phyloP scores from a whole-genome alignment of 2,113 vertebrate species.

The Pyrgilauda ruficollis region DNA sequence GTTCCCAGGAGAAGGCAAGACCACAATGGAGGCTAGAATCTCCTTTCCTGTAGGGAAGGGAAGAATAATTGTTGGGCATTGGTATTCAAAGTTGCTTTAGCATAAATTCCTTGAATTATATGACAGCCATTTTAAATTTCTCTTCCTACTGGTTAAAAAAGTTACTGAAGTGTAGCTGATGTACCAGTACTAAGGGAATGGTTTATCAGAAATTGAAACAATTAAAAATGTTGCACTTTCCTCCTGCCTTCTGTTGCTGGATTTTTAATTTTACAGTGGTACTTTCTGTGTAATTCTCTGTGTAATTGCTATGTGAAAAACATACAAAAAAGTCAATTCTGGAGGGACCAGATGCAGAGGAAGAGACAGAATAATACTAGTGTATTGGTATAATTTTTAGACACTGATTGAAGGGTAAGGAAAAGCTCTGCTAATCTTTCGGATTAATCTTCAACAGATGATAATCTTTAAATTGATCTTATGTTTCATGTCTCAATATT shows the following conservation, averaged over 20 bases:
- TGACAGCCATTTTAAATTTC: background rate
- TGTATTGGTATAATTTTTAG: background rate
- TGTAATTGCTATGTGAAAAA: background rate
- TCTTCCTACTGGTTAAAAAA: background rate
- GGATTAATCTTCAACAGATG: background rate
- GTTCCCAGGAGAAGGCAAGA: background rate
- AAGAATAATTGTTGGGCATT: background rate
- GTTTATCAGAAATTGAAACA: background rate
- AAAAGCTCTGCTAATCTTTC: background rate
- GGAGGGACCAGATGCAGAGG: background rate
- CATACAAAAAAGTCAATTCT: background rate
- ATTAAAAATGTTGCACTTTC: background rate
- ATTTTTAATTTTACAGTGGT: background rate
- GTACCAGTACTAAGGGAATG: background rate
- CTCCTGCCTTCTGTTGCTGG: background rate
- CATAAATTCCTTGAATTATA: background rate
- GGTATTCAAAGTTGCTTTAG: background rate
- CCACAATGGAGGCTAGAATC: background rate
- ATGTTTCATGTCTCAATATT: background rate
- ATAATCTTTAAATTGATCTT: background rate
- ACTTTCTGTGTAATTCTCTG: background rate
- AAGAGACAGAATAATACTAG: background rate
- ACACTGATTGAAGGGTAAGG: background rate
- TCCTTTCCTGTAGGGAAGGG: background rate
- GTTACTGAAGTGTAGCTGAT: background rate